Conservation (phyloP, 1,140 invertebrate species). For the Capitella teleta region DNA sequence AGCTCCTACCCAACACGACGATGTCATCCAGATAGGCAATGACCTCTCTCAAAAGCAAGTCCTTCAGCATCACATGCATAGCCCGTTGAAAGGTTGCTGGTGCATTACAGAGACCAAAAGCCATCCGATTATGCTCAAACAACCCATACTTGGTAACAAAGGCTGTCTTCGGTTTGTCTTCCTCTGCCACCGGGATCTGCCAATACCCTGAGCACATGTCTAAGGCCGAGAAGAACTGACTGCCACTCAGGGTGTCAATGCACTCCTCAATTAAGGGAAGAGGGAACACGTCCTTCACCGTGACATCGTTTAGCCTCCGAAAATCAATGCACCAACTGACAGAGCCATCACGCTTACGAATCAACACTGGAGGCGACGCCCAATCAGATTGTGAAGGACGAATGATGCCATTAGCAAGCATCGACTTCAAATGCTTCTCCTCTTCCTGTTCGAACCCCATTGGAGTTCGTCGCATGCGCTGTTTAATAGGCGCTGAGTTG, state of each 20-base stretch:
- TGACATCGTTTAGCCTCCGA: too few relatives aligned
- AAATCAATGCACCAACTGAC: too few relatives aligned
- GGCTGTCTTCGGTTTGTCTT: not conserved
- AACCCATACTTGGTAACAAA: slow-evolving; percentile 1
- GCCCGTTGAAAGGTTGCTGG: slow-evolving; percentile 1
- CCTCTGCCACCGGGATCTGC: not conserved
- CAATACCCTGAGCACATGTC: slow-evolving; percentile 3
- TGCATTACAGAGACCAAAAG: not conserved
- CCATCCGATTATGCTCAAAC: not conserved
- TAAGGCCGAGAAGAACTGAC: not conserved
- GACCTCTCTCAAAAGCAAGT: not conserved
- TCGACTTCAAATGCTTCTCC: too few relatives aligned
- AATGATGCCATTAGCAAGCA: too few relatives aligned
- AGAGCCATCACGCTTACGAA: too few relatives aligned
- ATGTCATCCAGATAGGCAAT: slow-evolving; percentile 8
- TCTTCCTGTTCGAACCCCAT: too few relatives aligned
- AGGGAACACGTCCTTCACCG: too few relatives aligned
- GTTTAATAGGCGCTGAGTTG: too few relatives aligned
- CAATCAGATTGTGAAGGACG: too few relatives aligned
- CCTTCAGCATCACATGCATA: not conserved
- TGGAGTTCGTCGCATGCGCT: too few relatives aligned
- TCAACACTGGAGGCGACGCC: too few relatives aligned
- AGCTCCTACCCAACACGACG: slow-evolving; percentile 14
- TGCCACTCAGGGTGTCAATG: slow-evolving; percentile 1
- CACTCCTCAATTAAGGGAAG: not conserved